Evolutionary conservation across 2,113 vertebrate genomes (phyloP).

Genomic region (Apaloderma vittatum): DNA sequence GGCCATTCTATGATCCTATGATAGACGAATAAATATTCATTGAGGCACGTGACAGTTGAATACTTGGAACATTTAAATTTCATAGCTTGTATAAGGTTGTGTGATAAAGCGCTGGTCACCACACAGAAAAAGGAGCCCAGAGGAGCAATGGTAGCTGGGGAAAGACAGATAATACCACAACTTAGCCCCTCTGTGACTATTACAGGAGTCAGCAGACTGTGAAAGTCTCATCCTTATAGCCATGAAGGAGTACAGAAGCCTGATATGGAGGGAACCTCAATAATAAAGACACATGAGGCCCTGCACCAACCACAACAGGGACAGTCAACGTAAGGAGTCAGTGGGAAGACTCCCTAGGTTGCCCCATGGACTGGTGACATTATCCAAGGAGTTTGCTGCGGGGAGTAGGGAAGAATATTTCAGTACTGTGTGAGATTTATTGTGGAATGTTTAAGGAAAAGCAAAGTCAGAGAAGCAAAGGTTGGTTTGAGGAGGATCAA

Average conservation of each 20-base stretch:
- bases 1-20: too few relatives aligned
- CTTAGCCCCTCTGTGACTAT: neutral
- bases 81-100: neutral
- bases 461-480: neutral
- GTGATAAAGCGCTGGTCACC: neutral
- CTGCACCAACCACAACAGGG: rapidly evolving
- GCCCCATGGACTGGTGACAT: neutral
- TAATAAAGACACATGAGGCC: neutral
- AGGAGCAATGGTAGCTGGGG: neutral
- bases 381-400: neutral
- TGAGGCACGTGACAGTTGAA: neutral
- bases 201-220: neutral
- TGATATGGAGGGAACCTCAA: neutral
- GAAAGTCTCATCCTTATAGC: neutral
- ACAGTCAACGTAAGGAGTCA: neutral
- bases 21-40: neutral
- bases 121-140: neutral
- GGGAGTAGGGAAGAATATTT: neutral
- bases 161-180: neutral
- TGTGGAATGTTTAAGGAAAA: neutral
- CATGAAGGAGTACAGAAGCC: neutral
- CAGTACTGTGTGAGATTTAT: neutral
- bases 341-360: neutral
- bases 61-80: neutral
- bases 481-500: neutral